A percentile compares a stretch with the other conserved stretches of the same genome.
Evolutionary conservation across 2,888 invertebrate species (phyloP).

Genomic region (Flexamia atlantica): DNA sequence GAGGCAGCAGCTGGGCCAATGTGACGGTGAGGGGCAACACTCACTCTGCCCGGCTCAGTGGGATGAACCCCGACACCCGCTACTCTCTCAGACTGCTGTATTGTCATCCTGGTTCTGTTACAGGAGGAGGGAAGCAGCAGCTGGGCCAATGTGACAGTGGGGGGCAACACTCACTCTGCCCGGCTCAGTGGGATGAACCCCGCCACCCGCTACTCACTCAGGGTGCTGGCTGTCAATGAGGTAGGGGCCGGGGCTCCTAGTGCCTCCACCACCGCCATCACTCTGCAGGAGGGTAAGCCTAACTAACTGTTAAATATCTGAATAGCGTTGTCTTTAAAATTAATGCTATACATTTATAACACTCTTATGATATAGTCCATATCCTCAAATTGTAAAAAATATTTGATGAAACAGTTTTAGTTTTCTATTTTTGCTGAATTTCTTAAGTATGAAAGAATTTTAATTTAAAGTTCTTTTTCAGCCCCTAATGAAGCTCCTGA

Average conservation of each 20-base stretch:
- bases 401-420: too few species aligned
- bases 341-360: too few species aligned
- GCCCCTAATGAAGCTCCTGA: constrained; percentile 76
- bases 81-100: constrained; percentile 91
- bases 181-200: constrained; percentile 79
- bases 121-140: constrained; percentile 67
- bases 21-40: constrained; percentile 72
- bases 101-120: constrained; percentile 83
- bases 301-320: too few species aligned
- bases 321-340: too few species aligned
- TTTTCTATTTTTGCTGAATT: too few species aligned
- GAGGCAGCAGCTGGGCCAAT: constrained; percentile 71
- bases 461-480: too few species aligned
- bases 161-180: constrained; percentile 69
- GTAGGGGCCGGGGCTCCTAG: constrained; percentile 89
- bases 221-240: constrained; percentile 90
- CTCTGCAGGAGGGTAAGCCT: constrained; percentile 87
- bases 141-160: constrained; percentile 73
- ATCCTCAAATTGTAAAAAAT: too few species aligned
- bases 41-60: constrained; percentile 68
- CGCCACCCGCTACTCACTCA: constrained; percentile 88
- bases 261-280: constrained; percentile 85
- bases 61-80: constrained; percentile 86
- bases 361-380: too few species aligned
- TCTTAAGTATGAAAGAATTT: too few species aligned